phyloP scores from a whole-genome alignment of 2,888 invertebrate species.

The Plagodis dolabraria region DNA sequence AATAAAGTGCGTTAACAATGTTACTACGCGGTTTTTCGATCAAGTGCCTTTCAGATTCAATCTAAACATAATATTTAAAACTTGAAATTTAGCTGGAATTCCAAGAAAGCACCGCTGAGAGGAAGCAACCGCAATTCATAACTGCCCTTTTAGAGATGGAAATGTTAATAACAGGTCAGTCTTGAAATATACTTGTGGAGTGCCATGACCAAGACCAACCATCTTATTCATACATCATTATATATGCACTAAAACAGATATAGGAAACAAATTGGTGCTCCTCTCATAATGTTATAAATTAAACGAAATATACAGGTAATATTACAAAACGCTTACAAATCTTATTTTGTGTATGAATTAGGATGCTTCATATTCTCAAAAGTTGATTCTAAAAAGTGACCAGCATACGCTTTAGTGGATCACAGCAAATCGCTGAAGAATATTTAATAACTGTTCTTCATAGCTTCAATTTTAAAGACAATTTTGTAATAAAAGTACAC shows the following conservation, averaged over 20 bases:
- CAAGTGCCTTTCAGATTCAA: slow-evolving; percentile 26
- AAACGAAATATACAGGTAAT: too few species aligned
- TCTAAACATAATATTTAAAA: slow-evolving; percentile 30
- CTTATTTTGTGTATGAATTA: too few species aligned
- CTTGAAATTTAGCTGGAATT: slow-evolving; percentile 34
- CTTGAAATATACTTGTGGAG: background rate
- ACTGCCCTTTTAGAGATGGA: slow-evolving; percentile 33
- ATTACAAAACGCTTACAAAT: too few species aligned
- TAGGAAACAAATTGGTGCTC: too few species aligned
- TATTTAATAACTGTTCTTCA: too few species aligned
- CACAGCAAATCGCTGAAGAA: too few species aligned
- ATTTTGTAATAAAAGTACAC: too few species aligned
- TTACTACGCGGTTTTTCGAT: slow-evolving; percentile 9
- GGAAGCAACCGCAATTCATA: slow-evolving; percentile 38
- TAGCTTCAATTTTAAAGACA: too few species aligned
- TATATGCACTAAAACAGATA: background rate
- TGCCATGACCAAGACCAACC: background rate
- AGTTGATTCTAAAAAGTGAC: too few species aligned
- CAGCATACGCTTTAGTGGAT: too few species aligned
- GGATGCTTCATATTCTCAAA: too few species aligned
- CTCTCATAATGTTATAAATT: too few species aligned
- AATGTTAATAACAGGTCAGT: background rate
- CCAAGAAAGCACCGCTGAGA: slow-evolving; percentile 28
- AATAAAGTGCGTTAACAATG: background rate
- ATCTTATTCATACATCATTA: background rate